Evolutionary conservation across 2,888 invertebrate genomes (phyloP).

Genomic region (Melieria omissa): DNA sequence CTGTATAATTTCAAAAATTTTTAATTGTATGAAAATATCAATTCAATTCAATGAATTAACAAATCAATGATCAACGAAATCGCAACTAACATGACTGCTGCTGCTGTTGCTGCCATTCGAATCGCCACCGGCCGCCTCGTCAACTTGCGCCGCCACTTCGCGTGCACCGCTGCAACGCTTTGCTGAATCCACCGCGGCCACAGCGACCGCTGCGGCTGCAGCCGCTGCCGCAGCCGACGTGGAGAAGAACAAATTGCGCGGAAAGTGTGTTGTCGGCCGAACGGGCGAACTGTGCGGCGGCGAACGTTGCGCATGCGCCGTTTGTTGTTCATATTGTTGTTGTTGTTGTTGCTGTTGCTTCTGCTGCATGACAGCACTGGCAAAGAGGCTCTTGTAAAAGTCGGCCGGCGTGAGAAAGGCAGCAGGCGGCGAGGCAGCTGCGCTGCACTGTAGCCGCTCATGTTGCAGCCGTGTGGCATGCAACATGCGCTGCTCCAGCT

Average conservation of each 20-base stretch:
- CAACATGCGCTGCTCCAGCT: neutral
- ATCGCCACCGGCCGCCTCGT: constrained; percentile 22
- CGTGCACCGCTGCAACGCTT: neutral
- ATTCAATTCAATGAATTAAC: neutral
- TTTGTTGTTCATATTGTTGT: constrained; percentile 15
- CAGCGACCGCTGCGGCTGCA: constrained; percentile 50
- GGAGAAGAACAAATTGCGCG: constrained; percentile 71
- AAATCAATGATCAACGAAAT: constrained; percentile 2
- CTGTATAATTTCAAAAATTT: too few species aligned
- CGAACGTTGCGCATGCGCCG: constrained; percentile 14
- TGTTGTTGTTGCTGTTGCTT: constrained; percentile 52
- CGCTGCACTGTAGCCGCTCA: too few species aligned
- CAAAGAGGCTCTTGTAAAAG: constrained; percentile 81
- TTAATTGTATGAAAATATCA: too few species aligned
- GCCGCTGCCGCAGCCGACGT: constrained; percentile 55
- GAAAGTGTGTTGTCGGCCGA: constrained; percentile 50
- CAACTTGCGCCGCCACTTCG: neutral
- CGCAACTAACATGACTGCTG: constrained; percentile 53
- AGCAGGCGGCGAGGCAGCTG: constrained; percentile 25
- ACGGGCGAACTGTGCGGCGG: constrained; percentile 23
- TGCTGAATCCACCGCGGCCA: constrained; percentile 46
- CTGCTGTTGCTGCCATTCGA: constrained; percentile 24
- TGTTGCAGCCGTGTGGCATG: neutral
- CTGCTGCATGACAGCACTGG: constrained; percentile 74
- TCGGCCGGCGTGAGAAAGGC: constrained; percentile 79